Percentiles rank a stretch among this genome's conserved stretches.
These are phyloP conservation scores for Ceuthmochares aereus DNA, from an alignment of 2,113 vertebrate genomes.

Conservation along the genomic window DNA sequence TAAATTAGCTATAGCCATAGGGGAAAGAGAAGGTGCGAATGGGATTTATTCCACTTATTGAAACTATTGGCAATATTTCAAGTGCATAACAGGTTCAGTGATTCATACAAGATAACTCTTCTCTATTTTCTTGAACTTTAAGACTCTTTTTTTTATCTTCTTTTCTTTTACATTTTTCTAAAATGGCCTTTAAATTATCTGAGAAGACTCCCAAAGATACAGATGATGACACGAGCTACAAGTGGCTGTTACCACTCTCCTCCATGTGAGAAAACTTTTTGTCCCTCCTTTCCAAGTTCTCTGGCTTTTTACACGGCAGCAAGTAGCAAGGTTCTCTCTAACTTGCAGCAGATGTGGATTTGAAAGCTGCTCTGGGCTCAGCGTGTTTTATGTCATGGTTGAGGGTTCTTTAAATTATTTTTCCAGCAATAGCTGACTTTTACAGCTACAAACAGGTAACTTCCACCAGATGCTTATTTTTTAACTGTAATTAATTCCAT, in stretches of 20 bases:
- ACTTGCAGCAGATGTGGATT: neutral
- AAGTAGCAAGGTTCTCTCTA: neutral
- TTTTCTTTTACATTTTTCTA: neutral
- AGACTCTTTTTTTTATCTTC: neutral
- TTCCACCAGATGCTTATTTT: conserved; percentile 66
- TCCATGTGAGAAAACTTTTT: neutral
- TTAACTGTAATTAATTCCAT: conserved; percentile 60
- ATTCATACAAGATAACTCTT: neutral
- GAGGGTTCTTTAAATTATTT: conserved; percentile 50
- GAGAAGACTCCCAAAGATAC: neutral
- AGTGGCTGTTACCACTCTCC: neutral
- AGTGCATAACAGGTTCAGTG: neutral
- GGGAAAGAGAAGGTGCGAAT: neutral
- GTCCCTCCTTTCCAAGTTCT: neutral
- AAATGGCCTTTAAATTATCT: neutral
- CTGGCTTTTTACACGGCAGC: neutral
- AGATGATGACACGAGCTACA: neutral
- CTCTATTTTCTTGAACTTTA: neutral
- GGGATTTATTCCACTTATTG: neutral
- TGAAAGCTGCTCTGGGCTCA: neutral
- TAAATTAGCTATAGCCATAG: neutral
- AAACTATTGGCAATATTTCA: neutral
- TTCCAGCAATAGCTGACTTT: conserved; percentile 35
- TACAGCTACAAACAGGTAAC: conserved; percentile 35
- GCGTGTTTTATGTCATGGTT: conserved; percentile 9